Conservation (phyloP, 2,797 vertebrate species). For the Darevskia mixta region DNA sequence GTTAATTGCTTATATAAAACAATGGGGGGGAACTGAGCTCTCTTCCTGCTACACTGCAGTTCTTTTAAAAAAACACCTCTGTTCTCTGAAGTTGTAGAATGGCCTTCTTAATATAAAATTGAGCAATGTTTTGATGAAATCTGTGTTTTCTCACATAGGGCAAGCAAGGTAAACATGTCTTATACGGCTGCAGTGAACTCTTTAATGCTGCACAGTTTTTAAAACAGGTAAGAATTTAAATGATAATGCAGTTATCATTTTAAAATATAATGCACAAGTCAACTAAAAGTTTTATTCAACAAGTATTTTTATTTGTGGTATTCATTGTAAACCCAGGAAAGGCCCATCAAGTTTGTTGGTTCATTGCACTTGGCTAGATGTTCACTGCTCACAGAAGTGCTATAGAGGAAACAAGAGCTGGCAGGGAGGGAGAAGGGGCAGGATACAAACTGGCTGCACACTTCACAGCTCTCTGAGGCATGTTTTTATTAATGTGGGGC, state of each 20-base stretch:
- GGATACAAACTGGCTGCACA: not conserved
- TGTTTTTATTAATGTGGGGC: not conserved
- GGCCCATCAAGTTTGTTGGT: not conserved
- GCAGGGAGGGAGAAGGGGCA: not conserved
- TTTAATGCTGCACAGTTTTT: slow-evolving; percentile 95
- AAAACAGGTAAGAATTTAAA: slow-evolving; percentile 87
- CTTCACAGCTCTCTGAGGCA: not conserved
- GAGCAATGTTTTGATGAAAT: not conserved
- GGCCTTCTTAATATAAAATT: not conserved
- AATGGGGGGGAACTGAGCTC: too few relatives aligned
- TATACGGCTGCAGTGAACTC: slow-evolving; percentile 98
- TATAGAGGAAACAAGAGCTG: not conserved
- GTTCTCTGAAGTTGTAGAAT: not conserved
- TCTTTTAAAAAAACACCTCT: not conserved
- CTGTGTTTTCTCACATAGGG: slow-evolving; percentile 74
- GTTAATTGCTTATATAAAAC: not conserved
- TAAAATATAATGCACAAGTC: not conserved
- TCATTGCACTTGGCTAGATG: not conserved
- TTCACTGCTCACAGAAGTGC: not conserved
- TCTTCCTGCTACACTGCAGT: not conserved
- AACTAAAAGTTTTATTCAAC: not conserved
- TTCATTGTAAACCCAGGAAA: not conserved
- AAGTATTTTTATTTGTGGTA: not conserved
- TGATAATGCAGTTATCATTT: not conserved
- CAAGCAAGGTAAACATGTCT: slow-evolving; percentile 92